Conservation (phyloP, 2,113 vertebrate species). For the Ptilonorhynchus violaceus region DNA sequence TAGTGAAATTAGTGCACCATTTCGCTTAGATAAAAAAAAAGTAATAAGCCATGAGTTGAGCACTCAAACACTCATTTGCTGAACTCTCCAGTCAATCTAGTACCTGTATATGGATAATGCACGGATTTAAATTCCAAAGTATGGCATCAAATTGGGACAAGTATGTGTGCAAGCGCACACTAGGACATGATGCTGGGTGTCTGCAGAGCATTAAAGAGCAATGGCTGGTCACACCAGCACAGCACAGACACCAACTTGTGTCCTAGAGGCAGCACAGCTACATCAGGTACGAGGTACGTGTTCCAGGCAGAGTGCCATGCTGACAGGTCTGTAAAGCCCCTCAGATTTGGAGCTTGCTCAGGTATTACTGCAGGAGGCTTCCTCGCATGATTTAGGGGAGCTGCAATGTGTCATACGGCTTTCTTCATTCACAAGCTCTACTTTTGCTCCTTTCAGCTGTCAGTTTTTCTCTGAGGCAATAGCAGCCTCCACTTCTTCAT, state of each 20-base stretch:
- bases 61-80: not conserved
- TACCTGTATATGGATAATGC: not conserved
- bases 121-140: not conserved
- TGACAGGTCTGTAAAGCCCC: not conserved
- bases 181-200: not conserved
- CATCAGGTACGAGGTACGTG: not conserved
- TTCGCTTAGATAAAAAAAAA: not conserved
- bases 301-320: not conserved
- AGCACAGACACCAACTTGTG: not conserved
- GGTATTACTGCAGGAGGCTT: not conserved
- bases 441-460: not conserved
- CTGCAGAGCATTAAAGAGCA: not conserved
- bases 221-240: not conserved
- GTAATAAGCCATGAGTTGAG: not conserved
- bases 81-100: not conserved
- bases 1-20: not conserved
- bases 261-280: not conserved
- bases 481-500: slow-evolving; percentile 25
- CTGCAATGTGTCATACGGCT: not conserved
- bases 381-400: not conserved
- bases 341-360: not conserved
- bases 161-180: not conserved
- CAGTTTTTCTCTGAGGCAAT: not conserved
- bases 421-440: not conserved
- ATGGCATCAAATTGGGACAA: not conserved